A percentile compares a stretch with the other conserved stretches of the same genome.
Conservation (phyloP, 2,797 vertebrate species). For the Pyrocephalus nanus region DNA sequence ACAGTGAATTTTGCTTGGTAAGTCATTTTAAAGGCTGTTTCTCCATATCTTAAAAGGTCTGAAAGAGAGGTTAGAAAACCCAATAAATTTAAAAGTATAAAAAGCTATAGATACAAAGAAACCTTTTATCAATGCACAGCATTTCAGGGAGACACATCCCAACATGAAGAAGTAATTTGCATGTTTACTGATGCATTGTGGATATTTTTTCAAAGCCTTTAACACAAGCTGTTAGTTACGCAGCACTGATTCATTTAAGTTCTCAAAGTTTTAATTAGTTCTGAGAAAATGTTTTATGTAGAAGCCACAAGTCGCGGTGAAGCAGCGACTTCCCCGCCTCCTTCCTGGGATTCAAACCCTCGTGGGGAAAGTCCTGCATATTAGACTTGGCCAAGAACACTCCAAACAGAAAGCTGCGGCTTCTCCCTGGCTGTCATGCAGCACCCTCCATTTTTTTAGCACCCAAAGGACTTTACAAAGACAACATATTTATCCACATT, state of each 20-base stretch:
- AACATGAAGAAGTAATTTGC: slow-evolving; percentile 31
- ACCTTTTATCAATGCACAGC: slow-evolving; percentile 29
- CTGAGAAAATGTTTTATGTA: slow-evolving; percentile 21
- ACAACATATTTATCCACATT: not conserved
- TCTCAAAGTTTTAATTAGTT: slow-evolving; percentile 58
- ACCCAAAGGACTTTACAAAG: not conserved
- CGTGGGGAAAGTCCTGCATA: not conserved
- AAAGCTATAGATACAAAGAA: not conserved
- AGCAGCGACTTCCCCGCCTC: not conserved
- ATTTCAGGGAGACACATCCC: not conserved
- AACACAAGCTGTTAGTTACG: slow-evolving; percentile 28
- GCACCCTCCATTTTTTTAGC: not conserved
- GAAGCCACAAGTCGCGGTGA: not conserved
- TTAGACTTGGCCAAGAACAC: not conserved
- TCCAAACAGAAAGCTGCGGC: not conserved
- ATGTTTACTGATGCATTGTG: slow-evolving; percentile 56
- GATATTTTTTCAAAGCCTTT: slow-evolving; percentile 52
- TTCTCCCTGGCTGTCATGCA: not conserved
- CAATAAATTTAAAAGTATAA: not conserved
- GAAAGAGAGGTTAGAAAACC: slow-evolving; percentile 17
- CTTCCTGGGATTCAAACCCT: not conserved
- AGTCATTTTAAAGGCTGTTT: not conserved
- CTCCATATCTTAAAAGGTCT: not conserved
- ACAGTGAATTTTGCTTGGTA: not conserved
- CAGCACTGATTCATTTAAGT: slow-evolving; percentile 47